Evolutionary conservation across 2,888 invertebrate genomes (phyloP), one percentile per base, ranked within the genome.

Genomic region (Cordilura impudica): DNA sequence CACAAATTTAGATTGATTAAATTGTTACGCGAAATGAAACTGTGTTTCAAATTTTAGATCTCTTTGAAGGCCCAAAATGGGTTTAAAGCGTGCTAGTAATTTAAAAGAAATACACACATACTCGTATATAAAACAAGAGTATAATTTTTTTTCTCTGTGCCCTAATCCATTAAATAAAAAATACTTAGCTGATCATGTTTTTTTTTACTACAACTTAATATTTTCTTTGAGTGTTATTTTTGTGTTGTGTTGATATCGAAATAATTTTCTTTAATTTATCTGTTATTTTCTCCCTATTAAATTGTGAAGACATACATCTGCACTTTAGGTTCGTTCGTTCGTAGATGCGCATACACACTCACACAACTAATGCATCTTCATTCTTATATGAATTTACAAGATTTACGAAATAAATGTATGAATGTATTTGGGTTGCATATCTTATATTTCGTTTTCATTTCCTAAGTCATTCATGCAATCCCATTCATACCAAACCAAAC

Each of bases 391-490:
- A n/a, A 31, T 31, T 31, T 47, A 47, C 18, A 47, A 47, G 18
- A 47, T 47, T 47, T 47, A 47, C 19, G 16, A 19, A 47, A 47
- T 4, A 1, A 47, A 47, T 47, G 16, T 8, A 10, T 7, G 4
- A 47, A 16, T 18, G 6, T n/a, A 21, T 51, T n/a, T 51, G 26
- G 26, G 14, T 23, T 72, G 54, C 35, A 56, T 54, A 72, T 56
- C 45, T 31, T 56, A 51, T 3, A 47, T 54, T 63, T 56, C 45
- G 14, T 56, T 31, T 3, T 43, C 21, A 14, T 39, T 69, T 61
- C 53, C 45, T 5, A 67, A 74, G 26, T 43, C 51, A 71, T 71
- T 71, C 39, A 61, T n/a, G n/a, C n/a, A n/a, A n/a, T 71, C 21
- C 43, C 10, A 60, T 45, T 53, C 23, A 67, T 60, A 8, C 12